Evolutionary conservation across 2,797 vertebrate species (phyloP).

Genomic region (Sebastes elongatus): DNA sequence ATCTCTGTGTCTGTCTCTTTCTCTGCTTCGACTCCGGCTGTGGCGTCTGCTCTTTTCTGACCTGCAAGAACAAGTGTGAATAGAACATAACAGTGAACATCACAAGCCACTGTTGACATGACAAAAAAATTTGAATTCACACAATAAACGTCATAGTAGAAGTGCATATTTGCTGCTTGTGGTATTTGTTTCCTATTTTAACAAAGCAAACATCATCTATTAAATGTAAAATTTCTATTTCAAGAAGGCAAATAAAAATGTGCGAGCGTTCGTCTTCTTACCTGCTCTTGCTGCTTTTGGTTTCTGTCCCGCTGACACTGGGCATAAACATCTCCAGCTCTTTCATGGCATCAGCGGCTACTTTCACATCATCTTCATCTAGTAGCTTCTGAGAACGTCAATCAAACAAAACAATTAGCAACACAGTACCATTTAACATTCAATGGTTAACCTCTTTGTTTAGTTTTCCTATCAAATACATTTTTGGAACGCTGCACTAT

Average conservation of each 20-base stretch:
- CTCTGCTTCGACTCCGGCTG: slow-evolving; percentile 86
- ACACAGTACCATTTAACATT: not conserved
- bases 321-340: slow-evolving; percentile 98
- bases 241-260: not conserved
- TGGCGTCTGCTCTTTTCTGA: slow-evolving; percentile 81
- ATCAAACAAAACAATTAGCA: not conserved
- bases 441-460: not conserved
- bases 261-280: slow-evolving; percentile 46
- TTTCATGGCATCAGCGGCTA: slow-evolving; percentile 94
- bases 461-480: not conserved
- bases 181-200: not conserved
- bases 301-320: slow-evolving; percentile 79
- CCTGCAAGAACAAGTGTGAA: slow-evolving; percentile 19
- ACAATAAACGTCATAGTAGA: not conserved
- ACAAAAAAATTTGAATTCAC: not conserved
- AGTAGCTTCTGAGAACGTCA: slow-evolving; percentile 81
- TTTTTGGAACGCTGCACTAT: not conserved
- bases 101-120: not conserved
- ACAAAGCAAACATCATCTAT: not conserved
- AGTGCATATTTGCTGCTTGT: not conserved
- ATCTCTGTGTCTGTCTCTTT: slow-evolving; percentile 70
- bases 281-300: slow-evolving; percentile 85
- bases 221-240: not conserved
- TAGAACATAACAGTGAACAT: not conserved
- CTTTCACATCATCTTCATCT: slow-evolving; percentile 96